Conservation (phyloP, 1,140 invertebrate species). For the Coelopa frigida region DNA sequence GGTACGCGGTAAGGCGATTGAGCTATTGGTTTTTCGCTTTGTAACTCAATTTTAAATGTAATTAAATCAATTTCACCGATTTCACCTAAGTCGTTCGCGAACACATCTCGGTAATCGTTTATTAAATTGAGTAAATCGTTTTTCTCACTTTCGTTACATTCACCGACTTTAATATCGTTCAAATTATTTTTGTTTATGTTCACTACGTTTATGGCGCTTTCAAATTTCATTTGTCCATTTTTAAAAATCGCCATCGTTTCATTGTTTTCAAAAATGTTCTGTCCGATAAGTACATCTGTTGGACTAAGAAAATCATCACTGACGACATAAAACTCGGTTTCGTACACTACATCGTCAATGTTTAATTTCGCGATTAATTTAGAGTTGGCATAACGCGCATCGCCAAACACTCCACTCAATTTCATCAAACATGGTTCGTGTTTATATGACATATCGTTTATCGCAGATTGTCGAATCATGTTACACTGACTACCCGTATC, state of each 20-base stretch:
- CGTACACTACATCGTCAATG: neutral
- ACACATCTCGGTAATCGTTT: neutral
- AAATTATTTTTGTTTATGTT: too few relatives aligned
- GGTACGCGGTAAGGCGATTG: slow-evolving; percentile 15
- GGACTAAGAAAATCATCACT: too few relatives aligned
- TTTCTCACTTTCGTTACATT: too few relatives aligned
- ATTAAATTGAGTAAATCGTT: too few relatives aligned
- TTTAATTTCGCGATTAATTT: neutral
- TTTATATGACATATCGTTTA: neutral
- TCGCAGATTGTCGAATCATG: neutral
- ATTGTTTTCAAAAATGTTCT: neutral
- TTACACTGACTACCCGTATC: slow-evolving; percentile 8
- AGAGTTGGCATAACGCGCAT: neutral
- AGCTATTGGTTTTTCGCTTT: slow-evolving; percentile 6
- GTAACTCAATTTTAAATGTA: slow-evolving; percentile 8
- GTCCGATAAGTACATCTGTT: neutral
- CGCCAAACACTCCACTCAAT: slow-evolving; percentile 4
- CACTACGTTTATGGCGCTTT: neutral
- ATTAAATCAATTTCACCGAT: slow-evolving; percentile 10
- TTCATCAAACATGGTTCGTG: neutral
- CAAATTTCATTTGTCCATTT: neutral
- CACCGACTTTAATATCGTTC: too few relatives aligned
- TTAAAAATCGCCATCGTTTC: neutral
- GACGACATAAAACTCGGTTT: too few relatives aligned
- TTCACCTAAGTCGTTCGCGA: slow-evolving; percentile 2